Percentiles rank a stretch among this genome's conserved stretches.
Conservation (phyloP, 2,888 invertebrate genomes). For the Brachyopa scutellaris region DNA sequence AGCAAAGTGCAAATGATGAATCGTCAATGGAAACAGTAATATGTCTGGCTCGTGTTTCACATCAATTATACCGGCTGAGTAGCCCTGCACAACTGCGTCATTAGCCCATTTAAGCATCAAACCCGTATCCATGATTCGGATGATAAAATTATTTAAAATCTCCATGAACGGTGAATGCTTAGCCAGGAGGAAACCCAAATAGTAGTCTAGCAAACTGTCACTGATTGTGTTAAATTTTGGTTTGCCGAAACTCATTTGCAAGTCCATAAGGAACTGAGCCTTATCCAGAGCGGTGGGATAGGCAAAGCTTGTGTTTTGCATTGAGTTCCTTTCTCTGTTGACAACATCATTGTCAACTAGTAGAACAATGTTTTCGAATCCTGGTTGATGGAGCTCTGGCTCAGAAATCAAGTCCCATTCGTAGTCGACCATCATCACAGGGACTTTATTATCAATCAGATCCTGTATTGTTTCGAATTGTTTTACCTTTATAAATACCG, state of each 20-base stretch:
- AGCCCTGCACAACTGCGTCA: background rate
- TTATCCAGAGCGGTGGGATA: conserved; percentile 7
- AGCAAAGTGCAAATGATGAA: conserved; percentile 8
- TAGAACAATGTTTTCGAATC: conserved; percentile 10
- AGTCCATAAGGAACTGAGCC: conserved; percentile 11
- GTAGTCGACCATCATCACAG: conserved; percentile 5
- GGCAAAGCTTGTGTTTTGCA: conserved; percentile 33
- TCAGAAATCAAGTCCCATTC: background rate
- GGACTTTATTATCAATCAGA: conserved; percentile 22
- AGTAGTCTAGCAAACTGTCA: conserved; percentile 1
- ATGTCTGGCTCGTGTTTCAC: background rate
- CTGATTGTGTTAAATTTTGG: conserved; percentile 1
- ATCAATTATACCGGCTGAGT: background rate
- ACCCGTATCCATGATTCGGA: conserved; percentile 32
- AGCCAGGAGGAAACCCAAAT: conserved; percentile 13
- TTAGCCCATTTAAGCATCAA: conserved; percentile 44
- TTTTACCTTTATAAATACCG: conserved; percentile 18
- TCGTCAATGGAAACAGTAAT: background rate
- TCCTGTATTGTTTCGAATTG: conserved; percentile 33
- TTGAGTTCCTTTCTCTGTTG: background rate
- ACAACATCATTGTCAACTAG: background rate
- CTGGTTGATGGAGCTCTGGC: background rate
- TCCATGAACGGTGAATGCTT: conserved; percentile 30
- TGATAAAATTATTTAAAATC: conserved; percentile 30
- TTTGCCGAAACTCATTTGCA: conserved; percentile 9